Conservation (phyloP, 2,888 invertebrate genomes). For the Bruchidius siliquastri region DNA sequence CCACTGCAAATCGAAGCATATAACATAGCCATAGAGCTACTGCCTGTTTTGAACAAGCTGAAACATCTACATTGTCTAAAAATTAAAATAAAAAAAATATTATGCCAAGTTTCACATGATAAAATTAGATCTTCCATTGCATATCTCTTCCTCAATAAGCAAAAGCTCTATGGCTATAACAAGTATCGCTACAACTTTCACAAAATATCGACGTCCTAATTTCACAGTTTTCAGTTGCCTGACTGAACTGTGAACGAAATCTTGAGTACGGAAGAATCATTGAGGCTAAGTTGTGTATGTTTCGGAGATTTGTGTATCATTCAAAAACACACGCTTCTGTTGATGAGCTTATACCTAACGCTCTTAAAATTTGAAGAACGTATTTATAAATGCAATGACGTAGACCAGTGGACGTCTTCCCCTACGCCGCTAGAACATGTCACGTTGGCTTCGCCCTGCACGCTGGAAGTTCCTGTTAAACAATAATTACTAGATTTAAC, state of each 20-base stretch:
- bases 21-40: neutral
- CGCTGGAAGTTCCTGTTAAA: conserved; percentile 55
- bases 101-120: no score
- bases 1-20: neutral
- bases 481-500: neutral
- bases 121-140: no score
- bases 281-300: neutral
- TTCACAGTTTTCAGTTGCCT: neutral
- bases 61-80: no score
- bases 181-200: neutral
- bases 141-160: neutral
- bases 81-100: no score
- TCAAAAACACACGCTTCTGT: no score
- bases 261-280: neutral
- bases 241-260: neutral
- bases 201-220: neutral
- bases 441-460: conserved; percentile 51
- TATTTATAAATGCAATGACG: conserved; percentile 56
- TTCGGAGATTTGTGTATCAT: neutral
- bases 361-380: conserved; percentile 53
- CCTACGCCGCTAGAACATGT: conserved; percentile 58
- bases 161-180: neutral
- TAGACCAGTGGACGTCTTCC: conserved; percentile 43
- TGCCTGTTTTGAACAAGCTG: neutral
- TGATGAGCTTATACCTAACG: neutral